These are phyloP conservation scores for Dermochelys coriacea DNA, from an alignment of 2,797 vertebrate genomes.

Conservation along the genomic window DNA sequence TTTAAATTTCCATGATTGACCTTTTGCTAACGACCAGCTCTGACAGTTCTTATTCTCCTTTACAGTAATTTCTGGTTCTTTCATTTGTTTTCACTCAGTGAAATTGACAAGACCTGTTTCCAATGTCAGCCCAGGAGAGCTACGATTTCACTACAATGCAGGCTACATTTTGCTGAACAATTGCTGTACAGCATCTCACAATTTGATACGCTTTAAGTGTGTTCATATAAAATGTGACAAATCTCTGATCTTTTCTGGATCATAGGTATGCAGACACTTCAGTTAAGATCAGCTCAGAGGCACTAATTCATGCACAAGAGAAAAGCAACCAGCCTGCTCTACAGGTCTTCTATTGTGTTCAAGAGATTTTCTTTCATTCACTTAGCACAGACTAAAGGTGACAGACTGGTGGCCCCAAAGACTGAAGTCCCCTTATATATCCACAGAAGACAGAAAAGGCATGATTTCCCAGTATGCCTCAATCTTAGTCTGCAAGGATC, in stretches of 20 bases:
- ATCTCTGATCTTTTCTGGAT: neutral
- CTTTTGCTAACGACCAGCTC: neutral
- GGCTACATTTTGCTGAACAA: neutral
- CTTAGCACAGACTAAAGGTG: constrained; percentile 5
- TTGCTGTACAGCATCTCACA: neutral
- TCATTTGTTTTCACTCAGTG: constrained; percentile 10
- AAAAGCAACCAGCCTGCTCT: neutral
- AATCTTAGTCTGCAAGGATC: constrained; percentile 34
- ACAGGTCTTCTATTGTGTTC: neutral
- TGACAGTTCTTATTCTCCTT: neutral
- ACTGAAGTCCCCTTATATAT: neutral
- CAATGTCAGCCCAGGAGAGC: neutral
- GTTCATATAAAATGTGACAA: neutral
- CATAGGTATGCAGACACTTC: neutral
- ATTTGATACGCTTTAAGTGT: neutral
- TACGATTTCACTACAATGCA: neutral
- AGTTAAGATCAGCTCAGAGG: neutral
- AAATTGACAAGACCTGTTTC: constrained; percentile 3
- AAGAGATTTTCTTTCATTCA: neutral
- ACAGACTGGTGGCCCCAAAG: constrained; percentile 8
- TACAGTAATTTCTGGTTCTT: neutral
- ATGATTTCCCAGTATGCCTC: constrained; percentile 41
- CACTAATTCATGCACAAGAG: neutral
- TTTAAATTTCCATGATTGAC: neutral
- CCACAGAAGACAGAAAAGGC: neutral